Evolutionary conservation across 2,797 vertebrate genomes (phyloP), one percentile per base, ranked within the genome.

Genomic region (Remorina albescens): DNA sequence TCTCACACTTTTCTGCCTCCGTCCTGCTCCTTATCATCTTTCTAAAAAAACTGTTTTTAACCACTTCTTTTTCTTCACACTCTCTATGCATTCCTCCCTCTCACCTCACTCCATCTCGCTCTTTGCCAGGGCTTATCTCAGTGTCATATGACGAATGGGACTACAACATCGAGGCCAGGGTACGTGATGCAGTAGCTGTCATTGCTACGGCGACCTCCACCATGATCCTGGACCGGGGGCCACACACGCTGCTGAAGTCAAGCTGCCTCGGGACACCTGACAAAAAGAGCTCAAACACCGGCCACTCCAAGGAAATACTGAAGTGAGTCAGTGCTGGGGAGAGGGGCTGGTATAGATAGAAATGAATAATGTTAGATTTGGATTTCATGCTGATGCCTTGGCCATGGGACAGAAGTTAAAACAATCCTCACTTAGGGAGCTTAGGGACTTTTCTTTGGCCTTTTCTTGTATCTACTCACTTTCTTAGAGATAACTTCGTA

Each of bases 61-160:
- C 39, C 19, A 56, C 19, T 50, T 34, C 16, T 25, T 67, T 55
- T 57, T 19, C 34, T 42, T 64, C 19, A 28, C 13, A 5, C 42
- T 71, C 49, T 76, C 71, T 25, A 42, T 75, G 21, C 32, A 30
- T 58, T 9, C 41, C 32, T 79, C 60, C 28, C 36, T 76, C 78
- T 83, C 82, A 66, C 76, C 83, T 87, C 28, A 18, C 47, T 76
- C 67, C 32, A 3, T 67, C 71, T 71, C 65, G 54, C 36, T 71
- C 46, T 74, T 53, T 85, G 76, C 60, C 94, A 1, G 95, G 98
- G 81, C 95, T 99, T 80, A 99, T 99, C 89, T 98, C 98, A 0
- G 97, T 99, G 85, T 98, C 98, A 44, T 99, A 99, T 32, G 98
- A 99, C 58, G 98, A 99, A 90, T 99, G 98, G 98, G 98, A 99